Evolutionary conservation across 2,113 vertebrate species (phyloP).

Genomic region (Panthera uncia): DNA sequence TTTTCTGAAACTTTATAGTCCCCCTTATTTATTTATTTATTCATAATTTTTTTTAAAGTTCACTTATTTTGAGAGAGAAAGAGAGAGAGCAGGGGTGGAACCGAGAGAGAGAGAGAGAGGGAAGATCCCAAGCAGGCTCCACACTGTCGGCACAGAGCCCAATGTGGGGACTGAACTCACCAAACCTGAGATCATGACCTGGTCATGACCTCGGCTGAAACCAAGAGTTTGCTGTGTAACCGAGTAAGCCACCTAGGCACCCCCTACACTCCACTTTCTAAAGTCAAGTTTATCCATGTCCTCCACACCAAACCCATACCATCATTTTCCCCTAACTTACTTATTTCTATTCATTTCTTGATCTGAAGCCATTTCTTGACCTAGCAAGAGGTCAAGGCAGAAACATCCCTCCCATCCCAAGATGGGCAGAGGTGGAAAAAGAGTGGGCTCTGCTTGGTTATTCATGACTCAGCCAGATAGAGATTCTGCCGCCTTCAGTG

Average conservation of each 20-base stretch:
- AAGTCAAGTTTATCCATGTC: background rate
- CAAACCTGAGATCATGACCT: no score
- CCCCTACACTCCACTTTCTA: background rate
- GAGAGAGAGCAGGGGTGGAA: no score
- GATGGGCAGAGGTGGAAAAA: background rate
- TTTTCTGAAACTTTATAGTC: background rate
- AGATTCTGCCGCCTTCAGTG: background rate
- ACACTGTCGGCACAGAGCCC: no score
- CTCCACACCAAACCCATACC: background rate
- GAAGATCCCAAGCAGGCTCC: no score
- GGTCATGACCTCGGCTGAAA: no score
- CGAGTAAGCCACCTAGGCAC: no score
- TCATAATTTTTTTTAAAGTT: no score
- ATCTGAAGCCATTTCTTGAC: background rate
- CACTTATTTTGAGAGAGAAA: no score
- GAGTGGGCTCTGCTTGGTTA: background rate
- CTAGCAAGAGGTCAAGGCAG: background rate
- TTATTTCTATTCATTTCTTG: background rate
- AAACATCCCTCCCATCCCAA: background rate
- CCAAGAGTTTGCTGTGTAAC: no score
- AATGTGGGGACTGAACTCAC: no score
- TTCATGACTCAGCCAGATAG: background rate
- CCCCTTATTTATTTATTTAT: background rate
- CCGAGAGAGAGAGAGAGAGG: no score
- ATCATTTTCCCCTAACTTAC: background rate